Conservation (phyloP, 2,113 vertebrate genomes). For the Ranitomeya variabilis region DNA sequence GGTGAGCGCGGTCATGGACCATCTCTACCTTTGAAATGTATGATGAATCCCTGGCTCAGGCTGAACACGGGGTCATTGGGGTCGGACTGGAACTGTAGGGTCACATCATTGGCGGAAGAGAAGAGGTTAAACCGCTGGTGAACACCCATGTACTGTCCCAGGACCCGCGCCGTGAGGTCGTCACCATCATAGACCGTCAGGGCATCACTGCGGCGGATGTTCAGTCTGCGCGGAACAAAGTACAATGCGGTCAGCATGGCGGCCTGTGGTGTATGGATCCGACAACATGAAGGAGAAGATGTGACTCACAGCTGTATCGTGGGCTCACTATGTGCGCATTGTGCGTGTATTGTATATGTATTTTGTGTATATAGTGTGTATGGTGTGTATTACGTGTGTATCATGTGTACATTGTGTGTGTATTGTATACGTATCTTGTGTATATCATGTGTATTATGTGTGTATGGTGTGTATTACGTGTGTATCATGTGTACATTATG, state of each 20-base stretch:
- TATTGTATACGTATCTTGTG: background rate
- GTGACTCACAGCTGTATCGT: background rate
- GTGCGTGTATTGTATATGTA: background rate
- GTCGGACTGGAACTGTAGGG: constrained; percentile 90
- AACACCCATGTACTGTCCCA: constrained; percentile 87
- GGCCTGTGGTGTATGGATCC: no score
- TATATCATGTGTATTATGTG: background rate
- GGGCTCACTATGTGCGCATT: background rate
- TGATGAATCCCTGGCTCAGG: constrained; percentile 86
- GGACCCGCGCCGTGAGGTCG: constrained; percentile 82
- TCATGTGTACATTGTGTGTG: background rate
- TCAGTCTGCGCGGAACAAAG: constrained; percentile 72
- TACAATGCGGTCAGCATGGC: background rate
- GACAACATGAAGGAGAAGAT: no score
- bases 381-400: background rate
- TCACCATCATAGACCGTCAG: constrained; percentile 86
- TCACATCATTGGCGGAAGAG: constrained; percentile 85
- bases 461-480: background rate
- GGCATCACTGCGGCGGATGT: constrained; percentile 86
- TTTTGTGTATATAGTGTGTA: background rate
- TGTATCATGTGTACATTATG: background rate
- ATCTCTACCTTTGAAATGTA: constrained; percentile 82
- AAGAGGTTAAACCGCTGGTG: constrained; percentile 84
- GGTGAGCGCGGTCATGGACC: background rate
- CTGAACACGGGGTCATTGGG: constrained; percentile 82